These are phyloP conservation scores for Episyrphus balteatus DNA, from an alignment of 1,140 invertebrate species.

Conservation along the genomic window DNA sequence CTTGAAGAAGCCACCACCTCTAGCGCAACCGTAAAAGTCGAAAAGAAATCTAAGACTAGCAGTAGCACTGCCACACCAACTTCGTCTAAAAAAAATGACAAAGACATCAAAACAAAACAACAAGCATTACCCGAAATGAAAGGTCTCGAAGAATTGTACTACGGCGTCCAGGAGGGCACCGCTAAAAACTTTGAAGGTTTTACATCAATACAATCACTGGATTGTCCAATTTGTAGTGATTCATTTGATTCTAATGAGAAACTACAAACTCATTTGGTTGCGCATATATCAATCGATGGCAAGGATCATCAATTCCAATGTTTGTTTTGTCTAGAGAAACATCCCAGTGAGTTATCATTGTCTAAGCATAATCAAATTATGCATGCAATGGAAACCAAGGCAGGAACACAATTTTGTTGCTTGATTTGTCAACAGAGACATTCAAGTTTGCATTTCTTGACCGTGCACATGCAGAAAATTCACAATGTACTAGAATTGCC, in stretches of 20 bases:
- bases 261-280: constrained; percentile 57
- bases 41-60: no score
- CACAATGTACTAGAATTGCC: constrained; percentile 69
- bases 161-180: constrained; percentile 25
- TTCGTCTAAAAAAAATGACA: background rate
- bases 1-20: no score
- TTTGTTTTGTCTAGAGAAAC: constrained; percentile 44
- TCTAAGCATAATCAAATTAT: constrained; percentile 42
- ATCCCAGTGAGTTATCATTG: constrained; percentile 38
- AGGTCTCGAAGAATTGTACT: constrained; percentile 31
- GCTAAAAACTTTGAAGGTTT: constrained; percentile 27
- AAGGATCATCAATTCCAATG: constrained; percentile 41
- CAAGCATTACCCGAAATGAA: constrained; percentile 16
- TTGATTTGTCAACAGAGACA: constrained; percentile 53
- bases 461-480: constrained; percentile 62
- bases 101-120: background rate
- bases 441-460: constrained; percentile 48
- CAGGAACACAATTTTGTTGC: constrained; percentile 45
- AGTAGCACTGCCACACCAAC: background rate
- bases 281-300: constrained; percentile 44
- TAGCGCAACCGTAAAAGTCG: no score
- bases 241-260: constrained; percentile 47
- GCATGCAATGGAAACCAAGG: constrained; percentile 49
- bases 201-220: constrained; percentile 20
- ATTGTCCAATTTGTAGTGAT: constrained; percentile 47